phyloP scores from a whole-genome alignment of 2,888 invertebrate genomes.

The Anthrax anthrax region DNA sequence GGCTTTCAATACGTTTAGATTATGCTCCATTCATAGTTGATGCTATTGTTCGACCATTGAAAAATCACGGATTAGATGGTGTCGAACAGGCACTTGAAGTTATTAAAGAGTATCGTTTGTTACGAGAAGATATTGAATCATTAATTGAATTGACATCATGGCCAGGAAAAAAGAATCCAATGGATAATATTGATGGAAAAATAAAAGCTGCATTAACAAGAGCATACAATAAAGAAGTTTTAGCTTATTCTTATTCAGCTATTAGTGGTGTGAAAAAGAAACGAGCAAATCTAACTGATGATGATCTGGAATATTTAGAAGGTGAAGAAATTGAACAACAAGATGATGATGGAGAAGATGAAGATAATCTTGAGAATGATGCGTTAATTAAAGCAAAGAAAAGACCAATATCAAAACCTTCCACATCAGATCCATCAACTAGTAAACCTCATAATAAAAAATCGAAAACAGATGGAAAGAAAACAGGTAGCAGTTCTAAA shows the following conservation, averaged over 20 bases:
- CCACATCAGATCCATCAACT: constrained; percentile 16
- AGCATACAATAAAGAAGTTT: constrained; percentile 73
- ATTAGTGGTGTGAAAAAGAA: constrained; percentile 48
- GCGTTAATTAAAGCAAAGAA: constrained; percentile 54
- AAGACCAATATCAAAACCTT: constrained; percentile 13
- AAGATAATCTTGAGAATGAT: constrained; percentile 52
- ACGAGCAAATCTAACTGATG: constrained; percentile 33
- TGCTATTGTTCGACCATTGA: constrained; percentile 61
- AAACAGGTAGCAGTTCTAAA: constrained; percentile 10
- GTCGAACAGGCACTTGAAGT: constrained; percentile 54
- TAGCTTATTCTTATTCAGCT: constrained; percentile 61
- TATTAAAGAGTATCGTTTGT: constrained; percentile 70
- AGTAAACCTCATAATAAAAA: constrained; percentile 6
- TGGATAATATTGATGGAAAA: constrained; percentile 61
- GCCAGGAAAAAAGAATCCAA: constrained; percentile 64
- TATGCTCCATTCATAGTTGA: constrained; percentile 69
- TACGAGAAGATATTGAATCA: constrained; percentile 84
- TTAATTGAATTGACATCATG: constrained; percentile 74
- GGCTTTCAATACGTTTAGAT: constrained; percentile 71
- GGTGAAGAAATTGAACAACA: constrained; percentile 34
- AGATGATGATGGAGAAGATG: constrained; percentile 29
- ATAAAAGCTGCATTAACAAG: constrained; percentile 90
- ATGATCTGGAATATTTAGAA: constrained; percentile 28
- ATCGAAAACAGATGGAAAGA: constrained; percentile 12
- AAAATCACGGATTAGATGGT: constrained; percentile 53